These are phyloP conservation scores for Agrochola lychnidis DNA, from an alignment of 2,888 invertebrate species.

Conservation along the genomic window DNA sequence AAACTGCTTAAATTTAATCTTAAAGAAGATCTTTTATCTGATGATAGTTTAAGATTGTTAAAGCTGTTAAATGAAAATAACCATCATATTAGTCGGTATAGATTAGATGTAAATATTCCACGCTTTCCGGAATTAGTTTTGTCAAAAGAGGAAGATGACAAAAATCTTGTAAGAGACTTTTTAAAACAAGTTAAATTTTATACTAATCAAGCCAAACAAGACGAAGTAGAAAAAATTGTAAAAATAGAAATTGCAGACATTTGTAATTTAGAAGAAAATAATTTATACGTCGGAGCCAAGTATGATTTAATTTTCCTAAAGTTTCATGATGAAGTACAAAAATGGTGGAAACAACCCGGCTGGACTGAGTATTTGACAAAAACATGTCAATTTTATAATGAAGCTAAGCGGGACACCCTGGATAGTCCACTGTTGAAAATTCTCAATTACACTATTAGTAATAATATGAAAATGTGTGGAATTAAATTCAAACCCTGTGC, in stretches of 20 bases:
- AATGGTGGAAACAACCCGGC: slow-evolving; percentile 55
- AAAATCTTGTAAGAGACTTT: slow-evolving; percentile 27
- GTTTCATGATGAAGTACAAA: slow-evolving; percentile 56
- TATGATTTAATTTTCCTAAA: slow-evolving; percentile 47
- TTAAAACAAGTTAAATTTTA: slow-evolving; percentile 45
- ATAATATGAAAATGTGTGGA: slow-evolving; percentile 8
- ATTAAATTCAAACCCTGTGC: slow-evolving; percentile 21
- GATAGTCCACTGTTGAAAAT: slow-evolving; percentile 29
- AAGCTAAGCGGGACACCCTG: slow-evolving; percentile 16
- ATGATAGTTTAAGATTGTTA: not conserved
- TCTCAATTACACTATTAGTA: slow-evolving; percentile 9
- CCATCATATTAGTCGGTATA: not conserved
- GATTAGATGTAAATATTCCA: slow-evolving; percentile 35
- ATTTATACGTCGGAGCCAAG: slow-evolving; percentile 28
- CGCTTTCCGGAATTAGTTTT: slow-evolving; percentile 41
- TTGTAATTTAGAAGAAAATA: slow-evolving; percentile 9
- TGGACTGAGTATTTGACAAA: slow-evolving; percentile 45
- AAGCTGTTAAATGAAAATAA: not conserved
- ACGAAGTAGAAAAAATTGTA: slow-evolving; percentile 51
- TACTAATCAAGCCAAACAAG: slow-evolving; percentile 61
- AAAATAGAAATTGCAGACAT: slow-evolving; percentile 47
- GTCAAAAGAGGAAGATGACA: slow-evolving; percentile 18
- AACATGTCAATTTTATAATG: slow-evolving; percentile 41
- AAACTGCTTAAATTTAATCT: slow-evolving; percentile 49
- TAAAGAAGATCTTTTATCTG: not conserved